Evolutionary conservation across 1,140 invertebrate species (phyloP).

Genomic region (Gerris buenoi): DNA sequence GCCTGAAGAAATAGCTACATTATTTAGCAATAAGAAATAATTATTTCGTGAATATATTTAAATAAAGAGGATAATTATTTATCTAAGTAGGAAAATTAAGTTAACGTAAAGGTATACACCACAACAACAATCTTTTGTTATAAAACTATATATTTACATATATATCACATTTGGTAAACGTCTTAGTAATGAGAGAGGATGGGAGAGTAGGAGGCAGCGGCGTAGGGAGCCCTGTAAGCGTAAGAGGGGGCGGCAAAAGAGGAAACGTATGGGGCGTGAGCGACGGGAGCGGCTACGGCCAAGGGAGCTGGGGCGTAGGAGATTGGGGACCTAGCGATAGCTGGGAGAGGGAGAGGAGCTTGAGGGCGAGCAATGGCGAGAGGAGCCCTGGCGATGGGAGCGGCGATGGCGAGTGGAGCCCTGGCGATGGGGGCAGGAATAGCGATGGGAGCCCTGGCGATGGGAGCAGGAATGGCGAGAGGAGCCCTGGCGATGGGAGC

Average conservation of each 20-base stretch:
- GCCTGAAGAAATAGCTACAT: too few relatives aligned
- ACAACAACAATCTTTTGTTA: too few relatives aligned
- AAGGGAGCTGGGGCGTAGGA: not conserved
- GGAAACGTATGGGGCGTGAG: slow-evolving; percentile 2
- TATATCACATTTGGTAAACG: slow-evolving; percentile 28
- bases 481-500: not conserved
- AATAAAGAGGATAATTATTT: too few relatives aligned
- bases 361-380: not conserved
- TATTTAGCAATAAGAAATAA: too few relatives aligned
- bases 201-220: slow-evolving; percentile 39
- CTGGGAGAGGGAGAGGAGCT: not conserved
- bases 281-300: not conserved
- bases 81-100: too few relatives aligned
- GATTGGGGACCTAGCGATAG: not conserved
- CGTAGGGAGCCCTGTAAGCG: slow-evolving; percentile 26
- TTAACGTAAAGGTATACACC: too few relatives aligned
- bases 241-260: slow-evolving; percentile 9
- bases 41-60: too few relatives aligned
- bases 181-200: slow-evolving; percentile 36
- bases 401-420: not conserved
- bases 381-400: not conserved
- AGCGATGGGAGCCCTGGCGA: not conserved
- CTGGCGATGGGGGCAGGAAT: not conserved
- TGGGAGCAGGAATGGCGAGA: not conserved
- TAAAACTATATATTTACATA: not conserved